Base-by-base conservation (phyloP, 2,797 vertebrate species). In the Lemur catta region DNA sequence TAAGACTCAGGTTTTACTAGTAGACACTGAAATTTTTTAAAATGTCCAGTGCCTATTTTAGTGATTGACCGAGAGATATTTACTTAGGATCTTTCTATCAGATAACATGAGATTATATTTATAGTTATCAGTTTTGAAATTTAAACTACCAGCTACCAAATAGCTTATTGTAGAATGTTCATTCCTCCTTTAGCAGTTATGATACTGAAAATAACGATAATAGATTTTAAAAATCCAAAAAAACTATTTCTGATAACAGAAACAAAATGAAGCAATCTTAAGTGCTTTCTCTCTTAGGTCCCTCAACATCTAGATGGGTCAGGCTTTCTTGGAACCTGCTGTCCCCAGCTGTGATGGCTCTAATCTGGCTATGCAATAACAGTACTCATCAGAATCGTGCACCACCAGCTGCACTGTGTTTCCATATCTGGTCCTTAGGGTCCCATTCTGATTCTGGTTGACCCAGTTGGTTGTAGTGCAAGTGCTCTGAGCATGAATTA, bases 401-500 rank as follows among this genome's bases (percentile, higher is more conserved):
- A 10, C 48, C 46, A 61, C 43, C 84, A 95, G 95, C 96, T 98
- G 76, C 85, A 98, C 87, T 46, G 13, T 94, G 90, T 94, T 96
- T 50, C 74, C 69, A 85, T 72, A 48, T 92, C 92, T 91, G 90
- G 41, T 97, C 97, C 71, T 72, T 76, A 65, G 79, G 59, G 59
- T 84, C 43, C 80, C 26, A 8, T 92, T 74, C 2, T n/a, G 0
- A 92, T 71, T 80, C 92, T 82, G 72, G 65, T 35, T 95, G 88
- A 97, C 96, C 91, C 72, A 76, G 15, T 2, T 93, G 93, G 61
- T 89, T 87, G 57, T 17, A 57, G 38, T 30, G 35, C 15, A 14
- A 55, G 75, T 86, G n/a, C 80, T 61, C n/a, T 17, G 55, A 79
- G 11, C 65, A 90, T 97, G 88, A 96, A 97, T 97, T 98, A 97